A percentile compares a stretch with the other conserved stretches of the same genome.
Conservation (phyloP, 2,797 vertebrate genomes). For the Nannoperca australis region DNA sequence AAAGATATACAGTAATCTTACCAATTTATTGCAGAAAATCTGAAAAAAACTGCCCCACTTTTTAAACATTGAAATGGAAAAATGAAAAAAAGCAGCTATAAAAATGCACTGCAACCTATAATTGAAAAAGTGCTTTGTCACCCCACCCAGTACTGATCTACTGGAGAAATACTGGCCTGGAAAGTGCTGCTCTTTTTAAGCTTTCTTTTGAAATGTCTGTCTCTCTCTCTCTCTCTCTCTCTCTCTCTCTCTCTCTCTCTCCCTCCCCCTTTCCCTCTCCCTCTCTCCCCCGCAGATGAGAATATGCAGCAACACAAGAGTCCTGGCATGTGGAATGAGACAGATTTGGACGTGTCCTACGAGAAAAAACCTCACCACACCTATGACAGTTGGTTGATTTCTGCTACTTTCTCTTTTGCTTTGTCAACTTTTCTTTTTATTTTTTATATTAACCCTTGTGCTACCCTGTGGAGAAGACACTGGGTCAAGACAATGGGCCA, state of each 20-base stretch:
- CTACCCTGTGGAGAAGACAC: too few relatives aligned
- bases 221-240: neutral
- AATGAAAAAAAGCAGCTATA: too few relatives aligned
- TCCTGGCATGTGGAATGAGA: conserved; percentile 90
- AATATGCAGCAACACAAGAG: conserved; percentile 79
- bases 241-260: neutral
- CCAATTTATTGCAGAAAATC: neutral
- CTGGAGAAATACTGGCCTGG: neutral
- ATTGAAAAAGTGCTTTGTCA: neutral
- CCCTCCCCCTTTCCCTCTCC: neutral
- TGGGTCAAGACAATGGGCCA: too few relatives aligned
- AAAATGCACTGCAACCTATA: neutral
- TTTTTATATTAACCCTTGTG: too few relatives aligned
- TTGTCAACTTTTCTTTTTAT: neutral
- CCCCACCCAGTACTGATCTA: neutral
- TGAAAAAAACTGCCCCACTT: neutral
- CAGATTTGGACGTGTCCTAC: conserved; percentile 89
- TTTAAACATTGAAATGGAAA: neutral
- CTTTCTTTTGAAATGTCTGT: neutral
- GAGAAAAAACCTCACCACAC: conserved; percentile 88
- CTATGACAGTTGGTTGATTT: conserved; percentile 87
- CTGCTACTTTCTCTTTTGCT: neutral
- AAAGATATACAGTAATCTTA: neutral
- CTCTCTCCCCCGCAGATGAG: conserved; percentile 82
- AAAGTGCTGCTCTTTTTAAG: neutral